phyloP scores from a whole-genome alignment of 2,113 vertebrate genomes.

The Phylloscopus trochilus region DNA sequence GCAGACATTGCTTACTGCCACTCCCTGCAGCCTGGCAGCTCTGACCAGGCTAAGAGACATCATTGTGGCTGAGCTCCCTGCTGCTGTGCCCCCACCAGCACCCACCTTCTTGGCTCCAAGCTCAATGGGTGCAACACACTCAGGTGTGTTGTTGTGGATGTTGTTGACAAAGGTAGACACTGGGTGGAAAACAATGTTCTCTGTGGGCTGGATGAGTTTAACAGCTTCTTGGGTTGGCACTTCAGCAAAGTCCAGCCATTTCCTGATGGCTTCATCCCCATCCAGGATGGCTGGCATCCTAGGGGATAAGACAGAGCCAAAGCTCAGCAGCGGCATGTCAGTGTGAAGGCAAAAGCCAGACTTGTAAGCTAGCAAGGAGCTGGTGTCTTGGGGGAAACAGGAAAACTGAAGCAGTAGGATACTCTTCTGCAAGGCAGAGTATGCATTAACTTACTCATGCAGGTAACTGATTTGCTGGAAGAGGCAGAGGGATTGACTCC shows the following conservation, averaged over 20 bases:
- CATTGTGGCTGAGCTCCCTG: fast-evolving
- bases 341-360: neutral
- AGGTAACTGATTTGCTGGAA: neutral
- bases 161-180: constrained; percentile 92
- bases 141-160: constrained; percentile 79
- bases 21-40: neutral
- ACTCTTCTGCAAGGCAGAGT: neutral
- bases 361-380: neutral
- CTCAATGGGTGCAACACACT: constrained; percentile 83
- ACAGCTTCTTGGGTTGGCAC: constrained; percentile 86
- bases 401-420: neutral
- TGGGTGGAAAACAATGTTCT: constrained; percentile 84
- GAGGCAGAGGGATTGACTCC: neutral
- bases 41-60: neutral
- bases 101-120: constrained; percentile 77
- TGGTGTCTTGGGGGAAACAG: neutral
- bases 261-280: constrained; percentile 87
- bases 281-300: constrained; percentile 97
- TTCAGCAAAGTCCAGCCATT: constrained; percentile 90
- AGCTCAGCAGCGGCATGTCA: fast-evolving
- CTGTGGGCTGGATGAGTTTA: constrained; percentile 83
- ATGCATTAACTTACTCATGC: fast-evolving
- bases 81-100: neutral
- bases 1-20: neutral
- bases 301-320: neutral